Percentiles rank a stretch among this genome's conserved stretches.
phyloP scores from a whole-genome alignment of 2,797 vertebrate species.

The Chiloscyllium punctatum region DNA sequence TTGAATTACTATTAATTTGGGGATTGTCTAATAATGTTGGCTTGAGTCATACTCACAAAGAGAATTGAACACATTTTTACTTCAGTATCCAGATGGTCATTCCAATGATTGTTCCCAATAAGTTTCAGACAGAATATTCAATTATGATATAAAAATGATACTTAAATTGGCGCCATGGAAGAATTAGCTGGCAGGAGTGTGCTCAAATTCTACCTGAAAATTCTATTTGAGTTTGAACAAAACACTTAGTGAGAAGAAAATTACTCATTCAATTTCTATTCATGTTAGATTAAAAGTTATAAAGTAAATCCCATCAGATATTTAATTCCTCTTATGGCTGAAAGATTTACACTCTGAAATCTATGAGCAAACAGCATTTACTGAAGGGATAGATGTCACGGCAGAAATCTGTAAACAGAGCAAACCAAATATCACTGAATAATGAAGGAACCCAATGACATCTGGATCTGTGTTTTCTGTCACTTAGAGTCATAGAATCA shows the following conservation, averaged over 20 bases:
- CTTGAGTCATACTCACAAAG: not conserved
- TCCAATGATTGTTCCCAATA: too few species aligned
- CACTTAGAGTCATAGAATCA: too few species aligned
- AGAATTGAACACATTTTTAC: not conserved
- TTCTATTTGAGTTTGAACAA: not conserved
- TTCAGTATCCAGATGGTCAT: not conserved
- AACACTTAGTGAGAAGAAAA: not conserved
- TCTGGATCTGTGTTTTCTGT: not conserved
- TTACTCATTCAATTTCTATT: not conserved
- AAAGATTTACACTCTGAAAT: not conserved
- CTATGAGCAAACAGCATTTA: not conserved
- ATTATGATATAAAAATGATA: not conserved
- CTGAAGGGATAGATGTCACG: not conserved
- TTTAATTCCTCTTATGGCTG: not conserved
- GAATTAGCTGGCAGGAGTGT: not conserved
- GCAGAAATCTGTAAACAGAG: not conserved
- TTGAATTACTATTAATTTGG: not conserved
- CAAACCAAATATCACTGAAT: not conserved
- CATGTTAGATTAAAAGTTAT: not conserved
- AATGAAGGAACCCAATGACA: not conserved
- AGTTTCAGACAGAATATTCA: not conserved
- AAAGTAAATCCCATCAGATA: not conserved
- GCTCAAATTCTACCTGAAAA: not conserved
- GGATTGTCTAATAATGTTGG: not conserved
- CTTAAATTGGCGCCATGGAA: not conserved